A percentile compares a stretch with the other conserved stretches of the same genome.
Conservation (phyloP, 37 sponge, comb jelly and placozoan genomes). For the Chondrilla cf. caribensis region DNA sequence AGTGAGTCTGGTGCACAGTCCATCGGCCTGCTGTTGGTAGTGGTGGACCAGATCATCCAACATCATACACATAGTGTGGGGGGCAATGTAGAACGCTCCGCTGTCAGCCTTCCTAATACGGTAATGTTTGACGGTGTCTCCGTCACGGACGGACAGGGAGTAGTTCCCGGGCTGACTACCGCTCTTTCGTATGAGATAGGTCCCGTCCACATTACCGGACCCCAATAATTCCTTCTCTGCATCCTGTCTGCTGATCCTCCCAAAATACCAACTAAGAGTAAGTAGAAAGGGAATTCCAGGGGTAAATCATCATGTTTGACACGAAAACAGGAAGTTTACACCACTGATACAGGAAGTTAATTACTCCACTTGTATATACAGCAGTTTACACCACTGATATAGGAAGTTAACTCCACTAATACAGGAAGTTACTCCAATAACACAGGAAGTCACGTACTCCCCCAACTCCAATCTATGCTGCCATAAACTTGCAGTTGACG, state of each 20-base stretch:
- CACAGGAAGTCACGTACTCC: too few relatives aligned
- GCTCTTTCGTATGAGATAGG: constrained; percentile 75
- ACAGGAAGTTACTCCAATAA: too few relatives aligned
- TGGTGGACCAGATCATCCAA: constrained; percentile 65
- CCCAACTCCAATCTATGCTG: too few relatives aligned
- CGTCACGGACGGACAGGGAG: constrained; percentile 79
- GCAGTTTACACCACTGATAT: too few relatives aligned
- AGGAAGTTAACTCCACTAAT: too few relatives aligned
- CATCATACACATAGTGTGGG: constrained; percentile 36
- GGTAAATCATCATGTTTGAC: too few relatives aligned
- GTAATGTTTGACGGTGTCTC: constrained; percentile 85
- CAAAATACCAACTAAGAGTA: constrained; percentile 79
- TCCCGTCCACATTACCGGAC: constrained; percentile 52
- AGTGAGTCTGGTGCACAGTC: constrained; percentile 56
- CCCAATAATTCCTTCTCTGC: constrained; percentile 83
- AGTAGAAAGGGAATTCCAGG: background rate
- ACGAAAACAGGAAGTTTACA: too few relatives aligned
- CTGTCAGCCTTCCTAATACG: constrained; percentile 70
- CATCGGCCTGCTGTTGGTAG: constrained; percentile 59
- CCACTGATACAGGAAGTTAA: too few relatives aligned
- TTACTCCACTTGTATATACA: too few relatives aligned
- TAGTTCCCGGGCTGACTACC: constrained; percentile 64
- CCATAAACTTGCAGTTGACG: too few relatives aligned
- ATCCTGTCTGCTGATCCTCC: constrained; percentile 61
- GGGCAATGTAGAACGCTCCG: constrained; percentile 70